A percentile compares a stretch with the other conserved stretches of the same genome.
These are phyloP conservation scores for Achatina immaculata DNA, from an alignment of 1,140 invertebrate species.

Conservation along the genomic window DNA sequence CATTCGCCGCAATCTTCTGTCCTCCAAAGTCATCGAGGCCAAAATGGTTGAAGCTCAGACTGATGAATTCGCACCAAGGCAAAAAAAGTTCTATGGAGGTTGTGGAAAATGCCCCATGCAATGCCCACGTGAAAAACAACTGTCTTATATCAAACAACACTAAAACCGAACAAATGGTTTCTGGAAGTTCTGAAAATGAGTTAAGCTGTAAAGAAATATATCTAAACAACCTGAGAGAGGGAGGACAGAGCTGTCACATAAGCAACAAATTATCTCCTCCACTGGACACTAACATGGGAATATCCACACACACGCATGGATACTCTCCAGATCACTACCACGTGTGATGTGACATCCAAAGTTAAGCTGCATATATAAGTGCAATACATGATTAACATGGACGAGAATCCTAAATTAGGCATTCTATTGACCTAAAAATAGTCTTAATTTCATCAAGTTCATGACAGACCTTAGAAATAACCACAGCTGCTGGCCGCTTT, in stretches of 20 bases:
- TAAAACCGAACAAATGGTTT: background rate
- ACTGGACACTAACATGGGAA: background rate
- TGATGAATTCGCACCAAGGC: slow-evolving; percentile 14
- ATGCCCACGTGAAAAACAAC: background rate
- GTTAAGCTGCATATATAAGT: too few species aligned
- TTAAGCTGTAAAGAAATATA: background rate
- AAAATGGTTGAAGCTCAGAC: slow-evolving; percentile 56
- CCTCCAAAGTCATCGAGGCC: slow-evolving; percentile 46
- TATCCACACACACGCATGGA: slow-evolving; percentile 15
- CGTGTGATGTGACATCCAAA: too few species aligned
- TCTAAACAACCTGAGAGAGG: background rate
- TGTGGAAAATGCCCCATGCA: background rate
- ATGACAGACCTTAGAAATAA: too few species aligned
- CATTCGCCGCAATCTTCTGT: slow-evolving; percentile 76
- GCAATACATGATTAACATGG: too few species aligned
- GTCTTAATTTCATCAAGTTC: too few species aligned
- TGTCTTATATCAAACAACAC: background rate
- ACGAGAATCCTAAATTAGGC: too few species aligned
- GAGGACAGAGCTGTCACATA: background rate
- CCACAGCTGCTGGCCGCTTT: too few species aligned
- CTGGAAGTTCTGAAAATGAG: background rate
- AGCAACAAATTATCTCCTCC: background rate
- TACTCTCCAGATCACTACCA: slow-evolving; percentile 11
- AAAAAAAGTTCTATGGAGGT: background rate
- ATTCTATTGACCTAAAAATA: too few species aligned